Evolutionary conservation across 1,140 invertebrate genomes (phyloP).

Genomic region (Pachypeltis micranthus): DNA sequence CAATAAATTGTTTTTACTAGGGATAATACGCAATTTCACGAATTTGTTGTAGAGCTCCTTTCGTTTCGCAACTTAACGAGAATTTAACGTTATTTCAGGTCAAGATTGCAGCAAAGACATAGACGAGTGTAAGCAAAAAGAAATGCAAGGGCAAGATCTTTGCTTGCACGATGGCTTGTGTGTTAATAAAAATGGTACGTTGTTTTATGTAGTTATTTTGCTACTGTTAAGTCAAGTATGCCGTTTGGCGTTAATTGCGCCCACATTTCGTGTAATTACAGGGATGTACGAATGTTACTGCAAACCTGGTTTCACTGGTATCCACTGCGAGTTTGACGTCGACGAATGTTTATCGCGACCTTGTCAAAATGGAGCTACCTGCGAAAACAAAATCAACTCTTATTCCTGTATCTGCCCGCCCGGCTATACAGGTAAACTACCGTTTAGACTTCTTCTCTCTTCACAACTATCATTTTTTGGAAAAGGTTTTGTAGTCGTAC

Average conservation of each 20-base stretch:
- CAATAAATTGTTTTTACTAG: too few relatives aligned
- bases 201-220: not conserved
- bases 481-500: too few relatives aligned
- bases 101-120: conserved; percentile 59
- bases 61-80: too few relatives aligned
- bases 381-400: conserved; percentile 72
- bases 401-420: conserved; percentile 72
- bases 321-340: conserved; percentile 70
- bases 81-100: conserved; percentile 37
- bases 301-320: conserved; percentile 68
- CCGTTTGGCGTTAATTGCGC: too few relatives aligned
- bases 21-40: too few relatives aligned
- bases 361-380: conserved; percentile 78
- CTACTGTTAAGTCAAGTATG: too few relatives aligned
- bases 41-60: too few relatives aligned
- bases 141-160: too few relatives aligned
- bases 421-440: conserved; percentile 54
- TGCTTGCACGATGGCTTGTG: conserved; percentile 81
- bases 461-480: not conserved
- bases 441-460: not conserved
- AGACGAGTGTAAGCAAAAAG: conserved; percentile 72
- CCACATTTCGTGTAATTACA: conserved; percentile 24
- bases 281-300: conserved; percentile 78
- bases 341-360: conserved; percentile 79
- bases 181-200: conserved; percentile 45